A percentile compares a stretch with the other conserved stretches of the same genome.
These are phyloP conservation scores for Lissonota sp. DNA, from an alignment of 2,888 invertebrate species.

Conservation along the genomic window DNA sequence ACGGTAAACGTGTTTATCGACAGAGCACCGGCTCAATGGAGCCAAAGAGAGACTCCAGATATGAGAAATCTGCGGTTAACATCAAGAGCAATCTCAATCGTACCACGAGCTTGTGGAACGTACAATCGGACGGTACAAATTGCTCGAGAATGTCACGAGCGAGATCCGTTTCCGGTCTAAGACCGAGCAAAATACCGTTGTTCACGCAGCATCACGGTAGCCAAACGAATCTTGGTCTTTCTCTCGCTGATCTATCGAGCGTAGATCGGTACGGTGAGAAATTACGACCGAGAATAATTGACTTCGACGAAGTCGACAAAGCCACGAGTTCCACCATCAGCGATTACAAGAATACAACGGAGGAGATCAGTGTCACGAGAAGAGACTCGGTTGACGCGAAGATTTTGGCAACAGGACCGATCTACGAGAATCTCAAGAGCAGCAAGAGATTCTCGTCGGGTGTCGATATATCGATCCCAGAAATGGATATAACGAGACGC, in stretches of 20 bases:
- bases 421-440: constrained; percentile 73
- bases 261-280: constrained; percentile 79
- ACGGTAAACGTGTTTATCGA: constrained; percentile 51
- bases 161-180: constrained; percentile 69
- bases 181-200: constrained; percentile 80
- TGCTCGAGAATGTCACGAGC: constrained; percentile 66
- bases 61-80: constrained; percentile 22
- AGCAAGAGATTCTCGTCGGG: constrained; percentile 39
- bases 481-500: constrained; percentile 72
- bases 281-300: constrained; percentile 62
- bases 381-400: not conserved
- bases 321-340: constrained; percentile 74
- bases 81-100: constrained; percentile 72
- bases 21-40: constrained; percentile 52
- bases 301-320: constrained; percentile 77
- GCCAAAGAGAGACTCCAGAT: constrained; percentile 48
- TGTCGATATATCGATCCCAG: constrained; percentile 22
- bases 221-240: constrained; percentile 73
- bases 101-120: constrained; percentile 80
- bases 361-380: constrained; percentile 75
- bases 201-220: constrained; percentile 73
- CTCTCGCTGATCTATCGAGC: constrained; percentile 81
- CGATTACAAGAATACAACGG: constrained; percentile 78
- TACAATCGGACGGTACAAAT: constrained; percentile 67
- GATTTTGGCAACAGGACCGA: constrained; percentile 61